Conservation (phyloP, 2,797 vertebrate genomes). For the Channa striata region DNA sequence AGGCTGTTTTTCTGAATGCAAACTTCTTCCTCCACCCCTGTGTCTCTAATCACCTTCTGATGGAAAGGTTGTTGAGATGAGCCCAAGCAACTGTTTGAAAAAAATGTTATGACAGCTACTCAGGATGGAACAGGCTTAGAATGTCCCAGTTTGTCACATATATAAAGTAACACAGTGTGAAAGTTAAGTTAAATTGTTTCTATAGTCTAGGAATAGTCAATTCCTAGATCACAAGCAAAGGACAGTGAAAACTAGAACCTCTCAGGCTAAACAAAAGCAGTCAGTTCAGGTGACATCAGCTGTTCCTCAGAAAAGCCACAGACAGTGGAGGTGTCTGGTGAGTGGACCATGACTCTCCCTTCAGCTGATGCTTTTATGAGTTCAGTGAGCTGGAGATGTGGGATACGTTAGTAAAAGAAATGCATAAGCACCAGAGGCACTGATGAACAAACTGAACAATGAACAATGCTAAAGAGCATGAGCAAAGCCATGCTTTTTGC, state of each 20-base stretch:
- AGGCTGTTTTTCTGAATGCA: constrained; percentile 14
- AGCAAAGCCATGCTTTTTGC: too few relatives aligned
- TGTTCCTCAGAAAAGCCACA: constrained; percentile 71
- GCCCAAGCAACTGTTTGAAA: constrained; percentile 42
- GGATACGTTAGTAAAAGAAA: constrained; percentile 38
- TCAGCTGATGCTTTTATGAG: constrained; percentile 45
- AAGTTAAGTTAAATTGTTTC: too few relatives aligned
- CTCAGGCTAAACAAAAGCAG: constrained; percentile 9
- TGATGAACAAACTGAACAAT: too few relatives aligned
- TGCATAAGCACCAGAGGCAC: constrained; percentile 11
- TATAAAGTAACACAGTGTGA: neutral
- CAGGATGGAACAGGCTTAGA: constrained; percentile 20
- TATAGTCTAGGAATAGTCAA: neutral
- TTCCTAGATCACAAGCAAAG: constrained; percentile 14
- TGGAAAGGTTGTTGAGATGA: constrained; percentile 53
- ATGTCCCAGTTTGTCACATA: constrained; percentile 34
- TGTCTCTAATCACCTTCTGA: neutral
- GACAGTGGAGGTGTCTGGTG: constrained; percentile 34
- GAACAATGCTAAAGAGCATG: too few relatives aligned
- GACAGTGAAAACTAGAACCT: too few relatives aligned
- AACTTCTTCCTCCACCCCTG: neutral
- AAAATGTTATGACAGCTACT: constrained; percentile 27
- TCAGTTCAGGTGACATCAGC: constrained; percentile 34
- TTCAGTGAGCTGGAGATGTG: constrained; percentile 40
- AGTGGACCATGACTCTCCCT: constrained; percentile 68